A percentile compares a stretch with the other conserved stretches of the same genome.
Conservation (phyloP, 2,113 vertebrate genomes). For the Pituophis catenifer region DNA sequence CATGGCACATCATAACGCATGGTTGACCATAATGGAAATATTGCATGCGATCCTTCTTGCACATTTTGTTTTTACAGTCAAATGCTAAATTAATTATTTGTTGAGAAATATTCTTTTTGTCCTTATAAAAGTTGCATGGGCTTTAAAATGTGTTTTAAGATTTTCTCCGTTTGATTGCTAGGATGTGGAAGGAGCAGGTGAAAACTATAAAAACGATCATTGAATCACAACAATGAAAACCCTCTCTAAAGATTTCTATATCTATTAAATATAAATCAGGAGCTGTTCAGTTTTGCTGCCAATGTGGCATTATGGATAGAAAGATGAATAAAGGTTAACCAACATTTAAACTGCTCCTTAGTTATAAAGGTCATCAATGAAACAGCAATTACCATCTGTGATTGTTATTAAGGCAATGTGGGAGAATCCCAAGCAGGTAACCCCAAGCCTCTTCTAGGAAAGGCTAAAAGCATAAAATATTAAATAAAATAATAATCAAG, state of each 20-base stretch:
- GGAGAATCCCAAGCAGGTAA: neutral
- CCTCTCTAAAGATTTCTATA: neutral
- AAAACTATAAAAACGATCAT: neutral
- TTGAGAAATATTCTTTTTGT: neutral
- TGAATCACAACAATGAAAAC: neutral
- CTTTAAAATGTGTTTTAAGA: neutral
- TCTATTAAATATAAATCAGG: neutral
- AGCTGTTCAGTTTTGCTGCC: neutral
- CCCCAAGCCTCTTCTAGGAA: neutral
- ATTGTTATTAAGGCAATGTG: neutral
- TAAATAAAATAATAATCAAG: neutral
- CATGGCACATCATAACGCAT: neutral
- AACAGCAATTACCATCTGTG: neutral
- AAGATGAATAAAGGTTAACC: neutral
- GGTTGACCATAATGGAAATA: neutral
- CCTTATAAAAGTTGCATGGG: neutral
- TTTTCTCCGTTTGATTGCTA: neutral
- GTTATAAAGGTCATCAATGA: neutral
- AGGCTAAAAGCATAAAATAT: neutral
- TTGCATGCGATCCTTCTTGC: neutral
- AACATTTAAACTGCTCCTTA: neutral
- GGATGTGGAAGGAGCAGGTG: neutral
- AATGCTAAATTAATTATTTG: neutral
- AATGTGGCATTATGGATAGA: neutral
- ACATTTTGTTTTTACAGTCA: neutral